Base-by-base conservation (phyloP, 2,797 vertebrate genomes). In the Xerus rutilus region DNA sequence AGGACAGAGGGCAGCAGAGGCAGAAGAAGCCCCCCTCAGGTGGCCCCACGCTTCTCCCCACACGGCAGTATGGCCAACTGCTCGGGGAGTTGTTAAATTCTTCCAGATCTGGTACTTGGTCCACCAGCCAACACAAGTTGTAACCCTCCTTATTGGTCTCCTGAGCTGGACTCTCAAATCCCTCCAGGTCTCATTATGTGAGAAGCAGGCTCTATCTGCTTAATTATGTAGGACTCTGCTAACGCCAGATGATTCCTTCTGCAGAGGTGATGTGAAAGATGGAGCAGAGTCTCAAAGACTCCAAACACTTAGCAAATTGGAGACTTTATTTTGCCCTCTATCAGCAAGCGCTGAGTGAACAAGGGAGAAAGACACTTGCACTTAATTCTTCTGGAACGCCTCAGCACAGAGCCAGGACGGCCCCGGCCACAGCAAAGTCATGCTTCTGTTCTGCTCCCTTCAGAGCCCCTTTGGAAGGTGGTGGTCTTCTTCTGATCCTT, bases 171-270 rank as follows among this genome's bases (percentile, higher is more conserved):
- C 32, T 23, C 77, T 74, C 65, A 84, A 49, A 72, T 84, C 47
- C 76, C 89, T 94, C 45, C 30, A 70, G 91, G 69, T 86, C 4
- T 81, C 84, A 91, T 88, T 82, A 74, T 2, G 6, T 39, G 82
- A 85, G 59, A 93, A 94, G 64, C 17, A 57, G 74, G 7, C 39
- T 83, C 47, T 76, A 7, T 81, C 25, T 89, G 84, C 82, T 88
- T 94, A 83, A 95, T 93, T 88, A 67, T 10, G 20, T 59, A 77
- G 74, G 43, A 78, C 84, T 82, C 64, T 94, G 4, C 72, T 84
- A 74, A 59, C 15, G 47, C 35, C 20, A 64, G 78, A 35, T 15
- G 28, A 62, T 14, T 35, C 21, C 32, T 92, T 93, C 52, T 77
- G 74, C 20, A 54, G 62, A 93, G 32, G 64, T 49, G 35, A 76